Evolutionary conservation across 37 sponge, comb jelly and placozoan genomes (phyloP).

Genomic region (Chondrilla cf. caribensis): DNA sequence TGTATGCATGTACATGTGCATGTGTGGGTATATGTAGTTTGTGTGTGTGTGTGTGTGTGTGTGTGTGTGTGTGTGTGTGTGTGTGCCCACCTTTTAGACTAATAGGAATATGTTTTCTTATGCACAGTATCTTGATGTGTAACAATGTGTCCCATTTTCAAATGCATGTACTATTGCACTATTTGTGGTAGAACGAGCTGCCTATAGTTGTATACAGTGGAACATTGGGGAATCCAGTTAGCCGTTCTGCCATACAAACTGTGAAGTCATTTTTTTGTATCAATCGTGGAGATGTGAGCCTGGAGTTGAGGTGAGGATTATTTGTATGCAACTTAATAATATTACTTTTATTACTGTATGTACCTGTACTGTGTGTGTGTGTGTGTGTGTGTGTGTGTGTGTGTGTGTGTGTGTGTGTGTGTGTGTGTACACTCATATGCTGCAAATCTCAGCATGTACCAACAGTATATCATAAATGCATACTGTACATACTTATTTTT

Average conservation of each 20-base stretch:
- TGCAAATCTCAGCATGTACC: too few species aligned
- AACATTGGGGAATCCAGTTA: neutral
- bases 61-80: neutral
- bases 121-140: too few species aligned
- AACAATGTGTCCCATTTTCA: too few species aligned
- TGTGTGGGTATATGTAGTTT: neutral
- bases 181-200: neutral
- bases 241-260: neutral
- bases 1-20: neutral
- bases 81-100: neutral
- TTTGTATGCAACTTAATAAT: too few species aligned
- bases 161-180: too few species aligned
- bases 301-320: neutral
- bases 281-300: neutral
- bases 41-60: neutral
- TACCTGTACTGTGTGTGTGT: too few species aligned
- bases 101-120: neutral
- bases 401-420: too few species aligned
- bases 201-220: neutral
- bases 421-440: too few species aligned
- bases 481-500: too few species aligned
- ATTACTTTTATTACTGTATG: too few species aligned
- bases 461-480: too few species aligned
- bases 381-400: too few species aligned
- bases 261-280: slow-evolving; percentile 15